Conservation (phyloP, 2,113 vertebrate genomes). For the Capreolus pygargus region DNA sequence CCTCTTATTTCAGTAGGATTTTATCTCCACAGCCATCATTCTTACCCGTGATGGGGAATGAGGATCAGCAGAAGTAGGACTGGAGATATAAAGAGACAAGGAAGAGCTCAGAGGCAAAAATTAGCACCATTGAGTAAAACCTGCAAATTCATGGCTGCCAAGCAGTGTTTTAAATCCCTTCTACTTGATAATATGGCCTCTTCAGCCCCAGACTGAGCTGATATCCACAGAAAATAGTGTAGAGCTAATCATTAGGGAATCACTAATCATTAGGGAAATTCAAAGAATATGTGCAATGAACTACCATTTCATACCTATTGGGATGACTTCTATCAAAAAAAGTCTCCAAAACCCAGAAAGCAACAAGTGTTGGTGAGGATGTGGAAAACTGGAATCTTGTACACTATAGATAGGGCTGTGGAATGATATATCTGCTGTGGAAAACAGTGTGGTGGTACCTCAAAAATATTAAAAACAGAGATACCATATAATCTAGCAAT, state of each 20-base stretch:
- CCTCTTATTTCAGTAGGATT: not conserved
- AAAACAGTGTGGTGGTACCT: not conserved
- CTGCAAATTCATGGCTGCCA: slow-evolving; percentile 33
- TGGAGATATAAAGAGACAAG: not conserved
- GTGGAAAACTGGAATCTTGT: not conserved
- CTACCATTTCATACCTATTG: not conserved
- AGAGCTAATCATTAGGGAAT: not conserved
- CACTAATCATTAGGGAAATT: not conserved
- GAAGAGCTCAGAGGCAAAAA: slow-evolving; percentile 33
- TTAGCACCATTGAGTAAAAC: slow-evolving; percentile 66
- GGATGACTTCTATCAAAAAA: not conserved
- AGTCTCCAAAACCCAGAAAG: not conserved
- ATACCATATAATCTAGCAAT: not conserved
- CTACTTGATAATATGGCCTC: not conserved
- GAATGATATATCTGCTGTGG: not conserved
- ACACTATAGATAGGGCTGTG: not conserved
- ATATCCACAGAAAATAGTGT: not conserved
- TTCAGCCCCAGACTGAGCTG: slow-evolving; percentile 11
- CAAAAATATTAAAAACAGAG: not conserved
- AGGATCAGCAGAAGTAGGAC: not conserved
- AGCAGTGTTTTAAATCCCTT: not conserved
- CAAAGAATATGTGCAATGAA: not conserved
- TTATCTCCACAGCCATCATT: not conserved
- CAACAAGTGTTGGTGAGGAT: not conserved
- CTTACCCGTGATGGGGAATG: not conserved